These are phyloP conservation scores for Rhyzopertha dominica DNA, from an alignment of 1,140 invertebrate genomes.

Conservation along the genomic window DNA sequence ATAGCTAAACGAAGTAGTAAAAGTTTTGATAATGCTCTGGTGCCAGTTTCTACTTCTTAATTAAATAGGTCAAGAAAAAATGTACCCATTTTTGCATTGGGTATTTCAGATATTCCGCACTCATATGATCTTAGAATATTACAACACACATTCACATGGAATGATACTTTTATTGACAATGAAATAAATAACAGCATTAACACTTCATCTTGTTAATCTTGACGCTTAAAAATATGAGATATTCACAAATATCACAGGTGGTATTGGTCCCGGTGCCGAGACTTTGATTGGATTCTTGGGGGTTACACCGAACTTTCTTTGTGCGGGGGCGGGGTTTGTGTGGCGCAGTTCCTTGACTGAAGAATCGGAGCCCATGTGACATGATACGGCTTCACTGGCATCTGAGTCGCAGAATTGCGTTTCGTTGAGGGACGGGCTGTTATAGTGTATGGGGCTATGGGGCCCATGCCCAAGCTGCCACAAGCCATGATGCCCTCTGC, in stretches of 20 bases:
- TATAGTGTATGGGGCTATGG: conserved; percentile 41
- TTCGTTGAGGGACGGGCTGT: conserved; percentile 41
- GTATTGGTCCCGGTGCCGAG: conserved; percentile 45
- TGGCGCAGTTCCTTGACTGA: conserved; percentile 42
- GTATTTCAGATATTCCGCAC: too few relatives aligned
- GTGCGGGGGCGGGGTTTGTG: conserved; percentile 43
- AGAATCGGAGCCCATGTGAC: conserved; percentile 46
- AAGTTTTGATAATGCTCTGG: too few relatives aligned
- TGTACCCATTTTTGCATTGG: too few relatives aligned
- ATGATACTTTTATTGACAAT: conserved; percentile 42
- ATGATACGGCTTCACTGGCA: conserved; percentile 46
- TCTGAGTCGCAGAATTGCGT: conserved; percentile 44
- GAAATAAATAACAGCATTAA: conserved; percentile 41
- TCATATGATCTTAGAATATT: background rate
- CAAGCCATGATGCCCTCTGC: too few relatives aligned
- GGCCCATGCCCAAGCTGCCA: too few relatives aligned
- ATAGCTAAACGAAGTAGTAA: too few relatives aligned
- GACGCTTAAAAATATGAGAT: conserved; percentile 43
- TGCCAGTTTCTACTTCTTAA: too few relatives aligned
- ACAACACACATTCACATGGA: conserved; percentile 31
- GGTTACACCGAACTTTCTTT: conserved; percentile 44
- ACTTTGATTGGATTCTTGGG: conserved; percentile 39
- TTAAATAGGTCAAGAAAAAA: too few relatives aligned
- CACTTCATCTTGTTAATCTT: conserved; percentile 38
- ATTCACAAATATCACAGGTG: conserved; percentile 48